A percentile compares a stretch with the other conserved stretches of the same genome.
These are phyloP conservation scores for Oceanodroma tethys DNA, from an alignment of 2,113 vertebrate species.

Conservation along the genomic window DNA sequence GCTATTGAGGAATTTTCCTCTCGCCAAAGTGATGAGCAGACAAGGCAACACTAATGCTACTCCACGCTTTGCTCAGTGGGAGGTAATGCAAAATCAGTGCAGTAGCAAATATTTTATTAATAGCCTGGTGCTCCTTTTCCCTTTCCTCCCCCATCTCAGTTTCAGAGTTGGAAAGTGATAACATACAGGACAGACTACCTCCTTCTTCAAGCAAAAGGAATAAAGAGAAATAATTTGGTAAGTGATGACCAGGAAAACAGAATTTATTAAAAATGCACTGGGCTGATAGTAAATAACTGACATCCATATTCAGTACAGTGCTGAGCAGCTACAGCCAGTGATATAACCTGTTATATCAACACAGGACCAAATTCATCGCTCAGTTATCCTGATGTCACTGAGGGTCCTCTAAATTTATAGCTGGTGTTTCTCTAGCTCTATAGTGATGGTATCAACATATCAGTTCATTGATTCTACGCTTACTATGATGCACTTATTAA, in stretches of 20 bases:
- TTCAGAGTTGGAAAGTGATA: not conserved
- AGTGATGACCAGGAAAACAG: not conserved
- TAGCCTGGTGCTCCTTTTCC: not conserved
- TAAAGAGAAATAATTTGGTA: not conserved
- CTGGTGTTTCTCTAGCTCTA: not conserved
- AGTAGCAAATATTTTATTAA: not conserved
- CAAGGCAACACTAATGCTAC: not conserved
- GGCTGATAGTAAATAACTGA: not conserved
- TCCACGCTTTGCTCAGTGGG: constrained; percentile 1
- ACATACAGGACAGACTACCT: not conserved
- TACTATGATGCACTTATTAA: not conserved
- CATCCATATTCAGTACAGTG: not conserved
- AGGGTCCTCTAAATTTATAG: not conserved
- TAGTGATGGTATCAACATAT: not conserved
- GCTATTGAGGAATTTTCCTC: constrained; percentile 50
- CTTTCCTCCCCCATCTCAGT: not conserved
- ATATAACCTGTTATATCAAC: not conserved
- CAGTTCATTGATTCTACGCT: not conserved
- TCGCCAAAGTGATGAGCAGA: constrained; percentile 50
- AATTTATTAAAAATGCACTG: not conserved
- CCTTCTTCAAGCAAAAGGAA: not conserved
- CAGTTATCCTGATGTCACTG: not conserved
- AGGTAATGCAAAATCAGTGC: not conserved
- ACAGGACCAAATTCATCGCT: not conserved
- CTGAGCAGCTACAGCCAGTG: not conserved